Base-by-base conservation (phyloP, 2,797 vertebrate species). In the Diplodus puntazzo region DNA sequence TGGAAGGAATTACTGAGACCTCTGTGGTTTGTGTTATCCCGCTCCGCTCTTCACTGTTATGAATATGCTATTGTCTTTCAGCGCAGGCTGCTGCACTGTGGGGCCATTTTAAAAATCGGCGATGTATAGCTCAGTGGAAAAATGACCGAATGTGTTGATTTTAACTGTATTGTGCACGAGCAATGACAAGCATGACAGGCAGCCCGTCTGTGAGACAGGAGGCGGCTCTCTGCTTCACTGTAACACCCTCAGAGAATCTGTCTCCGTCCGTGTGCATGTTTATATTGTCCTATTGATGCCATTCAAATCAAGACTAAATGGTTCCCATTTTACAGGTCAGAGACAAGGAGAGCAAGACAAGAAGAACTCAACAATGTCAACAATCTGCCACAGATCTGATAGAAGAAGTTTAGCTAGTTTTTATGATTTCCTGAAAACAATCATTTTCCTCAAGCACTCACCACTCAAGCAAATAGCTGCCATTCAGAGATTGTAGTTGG, bases 281-380 rank as follows among this genome's bases (percentile, higher is more conserved):
- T 77, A 39, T 39, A 39, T 39, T 39, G 34, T 39, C 34, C 20
- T 81, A 30, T 81, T 88, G 77, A 87, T 86, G 30, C 64, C 20
- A 59, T 82, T 87, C 79, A 82, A 77, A 88, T 83, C 70, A 70
- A 88, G 73, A 72, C 73, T 50, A 50, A 81, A 70, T 43, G 63
- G 50, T 57, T 70, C 64, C 69, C 57, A 42, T 74, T 67, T 60
- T 57, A 42, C 69, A 79, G 72, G 77, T 84, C 60, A 81, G 54
- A 69, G 25, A 77, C 52, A 77, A 54, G 55, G 27, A 72, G 45
- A 50, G 16, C n/a, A 13, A 25, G 11, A 18, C 25, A 3, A 8
- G 14, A 55, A 16, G 42, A 74, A 46, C 11, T 17, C 48, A 57
- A 61, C 63, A 63, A 30, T 27, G 61, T 67, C 17, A 75, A 58